Evolutionary conservation across 2,888 invertebrate genomes (phyloP).

Genomic region (Ellobium chinense): DNA sequence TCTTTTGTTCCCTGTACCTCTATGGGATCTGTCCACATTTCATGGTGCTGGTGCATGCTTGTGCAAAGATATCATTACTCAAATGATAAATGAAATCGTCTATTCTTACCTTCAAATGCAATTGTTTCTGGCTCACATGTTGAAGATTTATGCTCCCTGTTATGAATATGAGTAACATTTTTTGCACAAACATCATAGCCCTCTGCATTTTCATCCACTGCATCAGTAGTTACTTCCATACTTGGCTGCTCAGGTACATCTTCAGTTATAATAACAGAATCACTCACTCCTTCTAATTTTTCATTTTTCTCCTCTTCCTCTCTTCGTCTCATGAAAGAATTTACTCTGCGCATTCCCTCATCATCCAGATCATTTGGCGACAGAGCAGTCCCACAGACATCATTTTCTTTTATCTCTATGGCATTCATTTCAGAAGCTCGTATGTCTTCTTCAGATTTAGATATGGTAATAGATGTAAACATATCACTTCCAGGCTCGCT

Average conservation of each 20-base stretch:
- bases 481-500: constrained; percentile 25
- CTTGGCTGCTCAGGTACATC: neutral
- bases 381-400: neutral
- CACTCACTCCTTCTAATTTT: neutral
- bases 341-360: constrained; percentile 32
- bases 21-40: no score
- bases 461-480: constrained; percentile 38
- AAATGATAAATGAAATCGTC: no score
- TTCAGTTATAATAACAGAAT: neutral
- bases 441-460: constrained; percentile 45
- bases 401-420: constrained; percentile 37
- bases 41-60: no score
- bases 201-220: neutral
- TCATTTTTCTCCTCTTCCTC: constrained; percentile 28
- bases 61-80: no score
- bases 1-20: no score
- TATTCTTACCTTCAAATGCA: constrained; percentile 55
- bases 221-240: neutral
- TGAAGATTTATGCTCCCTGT: constrained; percentile 49
- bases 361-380: constrained; percentile 16
- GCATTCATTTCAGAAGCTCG: constrained; percentile 42
- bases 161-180: constrained; percentile 43
- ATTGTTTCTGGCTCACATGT: constrained; percentile 55
- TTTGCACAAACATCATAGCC: neutral
- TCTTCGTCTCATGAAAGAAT: constrained; percentile 32